These are phyloP conservation scores for Zaprionus ghesquierei DNA, from an alignment of 1,140 invertebrate genomes.

Conservation along the genomic window DNA sequence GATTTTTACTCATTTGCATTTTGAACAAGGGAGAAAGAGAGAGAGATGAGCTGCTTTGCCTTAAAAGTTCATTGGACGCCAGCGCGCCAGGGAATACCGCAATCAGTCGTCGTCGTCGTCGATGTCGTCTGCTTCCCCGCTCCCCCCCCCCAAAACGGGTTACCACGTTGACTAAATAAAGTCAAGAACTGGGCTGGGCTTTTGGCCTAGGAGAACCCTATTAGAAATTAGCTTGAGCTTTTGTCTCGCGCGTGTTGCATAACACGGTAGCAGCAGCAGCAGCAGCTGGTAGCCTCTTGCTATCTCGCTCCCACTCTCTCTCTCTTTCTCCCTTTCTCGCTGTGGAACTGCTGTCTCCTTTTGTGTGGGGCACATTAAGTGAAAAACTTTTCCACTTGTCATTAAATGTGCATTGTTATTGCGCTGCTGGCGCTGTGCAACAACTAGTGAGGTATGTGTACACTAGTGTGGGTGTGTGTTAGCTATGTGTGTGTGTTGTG, in stretches of 20 bases:
- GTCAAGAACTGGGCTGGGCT: constrained; percentile 53
- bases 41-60: constrained; percentile 3
- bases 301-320: not conserved
- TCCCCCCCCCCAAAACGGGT: constrained; percentile 1
- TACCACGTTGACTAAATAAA: constrained; percentile 39
- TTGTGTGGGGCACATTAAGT: constrained; percentile 72
- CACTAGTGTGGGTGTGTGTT: constrained; percentile 6
- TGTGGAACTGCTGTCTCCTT: constrained; percentile 21
- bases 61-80: constrained; percentile 31
- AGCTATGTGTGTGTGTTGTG: constrained; percentile 31
- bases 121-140: not conserved
- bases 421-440: constrained; percentile 47
- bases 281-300: not conserved
- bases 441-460: not conserved
- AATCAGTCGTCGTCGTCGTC: constrained; percentile 3
- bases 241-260: constrained; percentile 56
- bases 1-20: not conserved
- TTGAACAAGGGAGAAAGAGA: not conserved
- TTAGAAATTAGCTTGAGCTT: constrained; percentile 48
- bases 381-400: constrained; percentile 78
- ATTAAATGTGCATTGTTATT: constrained; percentile 78
- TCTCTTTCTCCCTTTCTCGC: not conserved
- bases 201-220: constrained; percentile 32
- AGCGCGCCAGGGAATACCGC: constrained; percentile 5
- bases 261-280: constrained; percentile 27